Base-by-base conservation (phyloP, 2,888 invertebrate species). In the Chaetogeoica ovagalla region DNA sequence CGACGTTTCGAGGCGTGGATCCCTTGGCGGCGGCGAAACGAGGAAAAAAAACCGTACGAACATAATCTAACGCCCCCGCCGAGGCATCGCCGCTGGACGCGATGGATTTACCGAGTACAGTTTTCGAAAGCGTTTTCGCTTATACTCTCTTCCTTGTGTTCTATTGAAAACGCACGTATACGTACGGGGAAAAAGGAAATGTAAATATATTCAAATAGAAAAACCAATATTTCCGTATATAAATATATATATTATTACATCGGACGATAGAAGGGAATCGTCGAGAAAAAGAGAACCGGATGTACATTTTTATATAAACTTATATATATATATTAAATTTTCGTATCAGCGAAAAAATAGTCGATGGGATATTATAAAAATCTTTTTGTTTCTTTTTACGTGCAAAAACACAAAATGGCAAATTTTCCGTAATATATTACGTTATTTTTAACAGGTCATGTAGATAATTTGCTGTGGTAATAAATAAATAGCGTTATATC, bases 141-240 rank as follows among this genome's bases (percentile, higher is more conserved):
- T 43, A 43, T 19, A n/a, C 30, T n/a, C 48, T 68, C 21, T 57
- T 59, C 43, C 59, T 7, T 37, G 13, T 68, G 23, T 37, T 15
- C 73, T 15, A 21, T 63, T 39, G 72, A 48, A 60, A 60, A 30
- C n/a, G 21, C 19, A 52, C 17, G 30, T 68, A 37, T 71, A 21
- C 60, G 7, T n/a, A n/a, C 9, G 13, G 30, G 15, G 30, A 30
- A 48, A 48, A 57, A 60, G 30, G 30, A 48, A 59, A 66, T 11
- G 43, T 69, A 59, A 69, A 60, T 60, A 48, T 77, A 77, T 77
- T 77, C 60, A 69, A 77, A 62, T 37, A 39, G 9, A 23, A 76
- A 57, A 60, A 69, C 76, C 76, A 69, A 69, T 77, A 77, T 77
- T 77, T 69, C 52, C 23, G 30, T 30, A 30, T 30, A 30, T 5